These are phyloP conservation scores for Lissocephala sabroskyi DNA, from an alignment of 2,888 invertebrate genomes.

Conservation along the genomic window DNA sequence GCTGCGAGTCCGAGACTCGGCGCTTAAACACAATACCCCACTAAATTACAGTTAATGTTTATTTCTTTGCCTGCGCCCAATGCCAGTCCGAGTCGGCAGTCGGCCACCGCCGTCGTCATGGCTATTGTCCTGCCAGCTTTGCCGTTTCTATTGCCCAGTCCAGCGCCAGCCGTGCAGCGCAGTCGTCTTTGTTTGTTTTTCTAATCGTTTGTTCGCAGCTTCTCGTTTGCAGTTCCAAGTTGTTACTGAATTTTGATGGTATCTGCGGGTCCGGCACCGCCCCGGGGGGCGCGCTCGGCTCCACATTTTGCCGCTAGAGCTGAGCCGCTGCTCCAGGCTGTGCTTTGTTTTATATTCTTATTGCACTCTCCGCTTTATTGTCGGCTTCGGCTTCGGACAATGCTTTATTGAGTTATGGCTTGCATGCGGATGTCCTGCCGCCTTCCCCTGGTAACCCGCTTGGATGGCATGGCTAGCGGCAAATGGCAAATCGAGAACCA, in stretches of 20 bases:
- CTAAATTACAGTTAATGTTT: slow-evolving; percentile 64
- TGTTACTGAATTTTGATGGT: slow-evolving; percentile 61
- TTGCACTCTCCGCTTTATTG: slow-evolving; percentile 23
- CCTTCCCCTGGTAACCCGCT: slow-evolving; percentile 8
- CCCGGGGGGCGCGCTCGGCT: background rate
- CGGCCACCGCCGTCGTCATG: background rate
- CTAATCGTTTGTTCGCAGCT: slow-evolving; percentile 48
- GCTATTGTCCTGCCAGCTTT: background rate
- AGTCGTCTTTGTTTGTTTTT: slow-evolving; percentile 57
- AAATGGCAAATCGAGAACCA: no score
- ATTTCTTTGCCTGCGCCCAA: slow-evolving; percentile 43
- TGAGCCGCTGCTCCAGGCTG: slow-evolving; percentile 19
- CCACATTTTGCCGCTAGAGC: slow-evolving; percentile 25
- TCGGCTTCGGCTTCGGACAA: slow-evolving; percentile 47
- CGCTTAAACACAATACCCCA: slow-evolving; percentile 65
- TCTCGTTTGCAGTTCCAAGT: slow-evolving; percentile 19
- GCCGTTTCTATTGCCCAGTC: slow-evolving; percentile 10
- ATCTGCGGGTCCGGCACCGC: no score
- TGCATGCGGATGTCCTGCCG: slow-evolving; percentile 61
- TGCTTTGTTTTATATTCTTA: slow-evolving; percentile 19
- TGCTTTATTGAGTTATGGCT: slow-evolving; percentile 63
- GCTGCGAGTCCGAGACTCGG: slow-evolving; percentile 32
- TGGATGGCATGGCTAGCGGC: no score
- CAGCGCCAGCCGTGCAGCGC: slow-evolving; percentile 14
- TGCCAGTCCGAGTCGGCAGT: slow-evolving; percentile 12